Evolutionary conservation across 2,797 vertebrate species (phyloP), one percentile per base, ranked within the genome.

Genomic region (Sebastes glaucus): DNA sequence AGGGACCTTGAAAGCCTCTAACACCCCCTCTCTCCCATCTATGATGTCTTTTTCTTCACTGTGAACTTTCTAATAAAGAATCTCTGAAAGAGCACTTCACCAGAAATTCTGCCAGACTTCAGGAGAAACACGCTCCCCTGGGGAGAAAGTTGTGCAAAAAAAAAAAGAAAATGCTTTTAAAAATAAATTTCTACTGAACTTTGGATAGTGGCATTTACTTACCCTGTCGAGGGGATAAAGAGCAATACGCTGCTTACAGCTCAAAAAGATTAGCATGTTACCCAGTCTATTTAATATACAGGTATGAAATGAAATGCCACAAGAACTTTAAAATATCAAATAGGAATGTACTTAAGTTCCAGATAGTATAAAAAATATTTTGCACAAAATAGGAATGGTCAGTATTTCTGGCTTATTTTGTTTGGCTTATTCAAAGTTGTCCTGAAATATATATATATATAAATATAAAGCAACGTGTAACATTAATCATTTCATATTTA

Each of bases 161-260:
- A 42, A 14, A 20, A 49, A 42, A 14, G 35, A 74, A 81, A 71
- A 69, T n/a, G 38, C 30, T 42, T 71, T 69, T 67, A 35, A 60
- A 63, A 77, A 46, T 7, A 5, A 8, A 30, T 67, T 71, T 33
- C 22, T 78, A 20, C 2, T 23, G 11, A 60, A 16, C 56, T 5
- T 11, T 33, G 66, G 25, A 55, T 53, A 2, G 22, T 80, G 69
- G 35, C 71, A 81, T 87, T 89, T 87, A 61, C 61, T n/a, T 22
- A n/a, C 14, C 59, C 11, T 28, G 65, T 74, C 4, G 60, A 55
- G 6, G 25, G 27, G 9, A 68, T 16, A n/a, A 62, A 49, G 65
- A n/a, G 7, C 49, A 33, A 25, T 28, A 27, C 1, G 23, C 38
- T 22, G 27, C 5, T 53, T n/a, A 27, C 5, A n/a, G 7, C 22